Evolutionary conservation across 2,888 invertebrate species (phyloP).

Genomic region (Cosmorhoe ocellata): DNA sequence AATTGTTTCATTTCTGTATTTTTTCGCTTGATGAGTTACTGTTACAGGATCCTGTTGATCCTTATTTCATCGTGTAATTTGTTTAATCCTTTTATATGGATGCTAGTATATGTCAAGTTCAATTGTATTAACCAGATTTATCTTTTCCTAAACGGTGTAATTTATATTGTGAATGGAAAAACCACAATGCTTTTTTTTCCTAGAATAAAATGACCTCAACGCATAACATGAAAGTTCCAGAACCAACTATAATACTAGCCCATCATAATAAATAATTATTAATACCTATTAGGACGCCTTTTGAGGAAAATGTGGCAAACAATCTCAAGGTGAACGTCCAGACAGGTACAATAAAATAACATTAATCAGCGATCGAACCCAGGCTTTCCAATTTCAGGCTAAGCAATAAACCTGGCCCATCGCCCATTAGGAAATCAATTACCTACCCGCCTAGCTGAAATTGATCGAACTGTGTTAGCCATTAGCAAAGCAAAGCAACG

Average conservation of each 20-base stretch:
- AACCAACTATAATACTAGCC: not conserved
- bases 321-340: slow-evolving; percentile 11
- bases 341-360: slow-evolving; percentile 21
- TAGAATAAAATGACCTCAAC: too few species aligned
- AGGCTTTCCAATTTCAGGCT: slow-evolving; percentile 24
- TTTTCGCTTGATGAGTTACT: not conserved
- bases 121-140: too few species aligned
- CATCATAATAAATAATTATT: not conserved
- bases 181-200: too few species aligned
- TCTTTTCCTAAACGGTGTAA: too few species aligned
- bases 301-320: slow-evolving; percentile 7
- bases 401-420: slow-evolving; percentile 25
- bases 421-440: slow-evolving; percentile 23
- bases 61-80: too few species aligned
- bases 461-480: slow-evolving; percentile 20
- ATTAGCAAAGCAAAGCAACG: slow-evolving; percentile 22
- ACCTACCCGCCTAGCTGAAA: slow-evolving; percentile 24
- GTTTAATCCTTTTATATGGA: too few species aligned
- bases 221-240: too few species aligned
- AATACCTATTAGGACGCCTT: not conserved
- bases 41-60: not conserved
- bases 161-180: too few species aligned
- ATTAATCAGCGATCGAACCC: slow-evolving; percentile 13
- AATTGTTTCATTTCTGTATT: not conserved
- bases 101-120: too few species aligned